A percentile compares a stretch with the other conserved stretches of the same genome.
phyloP scores from a whole-genome alignment of 2,888 invertebrate species.

The Ormyrus pomaceus region DNA sequence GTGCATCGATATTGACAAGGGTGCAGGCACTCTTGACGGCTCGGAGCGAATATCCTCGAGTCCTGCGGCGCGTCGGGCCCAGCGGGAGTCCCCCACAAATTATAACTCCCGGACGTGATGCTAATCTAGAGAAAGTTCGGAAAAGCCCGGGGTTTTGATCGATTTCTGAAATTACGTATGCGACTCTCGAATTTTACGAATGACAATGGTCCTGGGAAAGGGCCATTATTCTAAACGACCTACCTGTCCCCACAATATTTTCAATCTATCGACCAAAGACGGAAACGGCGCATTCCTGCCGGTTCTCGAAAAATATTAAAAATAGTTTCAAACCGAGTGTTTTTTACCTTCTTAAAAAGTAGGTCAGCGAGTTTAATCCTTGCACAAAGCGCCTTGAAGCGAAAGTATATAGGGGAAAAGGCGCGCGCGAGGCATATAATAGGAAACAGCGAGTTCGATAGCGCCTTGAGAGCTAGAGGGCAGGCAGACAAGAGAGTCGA shows the following conservation, averaged over 20 bases:
- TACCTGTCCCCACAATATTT: neutral
- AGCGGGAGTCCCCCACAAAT: conserved; percentile 74
- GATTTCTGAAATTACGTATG: conserved; percentile 52
- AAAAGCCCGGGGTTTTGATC: conserved; percentile 62
- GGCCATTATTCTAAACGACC: conserved; percentile 12
- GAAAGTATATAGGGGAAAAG: neutral
- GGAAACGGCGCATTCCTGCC: no score
- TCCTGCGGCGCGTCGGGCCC: conserved; percentile 65
- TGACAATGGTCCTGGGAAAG: conserved; percentile 14
- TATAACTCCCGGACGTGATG: conserved; percentile 73
- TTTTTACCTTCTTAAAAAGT: no score
- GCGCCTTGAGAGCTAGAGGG: conserved; percentile 11
- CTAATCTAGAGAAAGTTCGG: conserved; percentile 75
- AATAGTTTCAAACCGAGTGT: no score
- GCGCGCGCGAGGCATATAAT: conserved; percentile 34
- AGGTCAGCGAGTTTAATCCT: conserved; percentile 40
- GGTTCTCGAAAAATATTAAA: no score
- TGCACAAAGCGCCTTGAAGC: conserved; percentile 26
- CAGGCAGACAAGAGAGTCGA: conserved; percentile 11
- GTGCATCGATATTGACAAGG: conserved; percentile 76
- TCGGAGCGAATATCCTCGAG: conserved; percentile 61
- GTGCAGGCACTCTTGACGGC: conserved; percentile 69
- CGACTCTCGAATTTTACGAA: conserved; percentile 18
- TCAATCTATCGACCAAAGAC: neutral
- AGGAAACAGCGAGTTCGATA: conserved; percentile 35